Conservation (phyloP, 2,888 invertebrate species). For the Megastigmus dorsalis region DNA sequence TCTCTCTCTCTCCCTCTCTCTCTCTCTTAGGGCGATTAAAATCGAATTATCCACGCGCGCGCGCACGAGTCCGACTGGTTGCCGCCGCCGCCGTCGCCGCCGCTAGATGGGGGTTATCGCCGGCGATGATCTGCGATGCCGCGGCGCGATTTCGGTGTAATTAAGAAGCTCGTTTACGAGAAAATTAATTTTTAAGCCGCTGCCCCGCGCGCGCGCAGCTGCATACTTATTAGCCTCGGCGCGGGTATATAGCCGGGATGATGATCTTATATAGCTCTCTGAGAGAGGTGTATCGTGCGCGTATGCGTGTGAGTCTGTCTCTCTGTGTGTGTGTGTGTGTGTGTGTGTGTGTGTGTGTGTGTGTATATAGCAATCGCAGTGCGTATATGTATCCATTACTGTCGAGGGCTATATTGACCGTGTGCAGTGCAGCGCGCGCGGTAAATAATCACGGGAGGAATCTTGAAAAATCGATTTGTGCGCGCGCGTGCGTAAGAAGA, state of each 20-base stretch:
- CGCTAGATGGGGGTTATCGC: no score
- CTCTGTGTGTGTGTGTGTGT: no score
- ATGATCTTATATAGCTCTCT: no score
- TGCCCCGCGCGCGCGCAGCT: not conserved
- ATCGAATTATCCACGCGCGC: slow-evolving; percentile 19
- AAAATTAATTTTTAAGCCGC: slow-evolving; percentile 33
- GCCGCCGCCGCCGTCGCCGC: no score
- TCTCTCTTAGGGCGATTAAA: slow-evolving; percentile 14
- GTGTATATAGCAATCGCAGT: no score
- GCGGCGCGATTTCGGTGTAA: slow-evolving; percentile 20
- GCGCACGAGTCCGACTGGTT: not conserved
- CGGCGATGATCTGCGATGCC: not conserved
- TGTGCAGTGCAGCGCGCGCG: not conserved
- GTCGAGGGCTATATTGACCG: no score
- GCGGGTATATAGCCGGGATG: slow-evolving; percentile 2
- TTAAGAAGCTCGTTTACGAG: slow-evolving; percentile 31
- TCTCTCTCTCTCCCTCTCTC: not conserved
- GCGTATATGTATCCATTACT: not conserved
- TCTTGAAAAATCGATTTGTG: slow-evolving; percentile 41
- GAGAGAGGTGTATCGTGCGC: no score
- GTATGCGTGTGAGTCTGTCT: no score
- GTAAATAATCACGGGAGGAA: slow-evolving; percentile 13
- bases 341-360: no score
- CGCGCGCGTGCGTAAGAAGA: not conserved
- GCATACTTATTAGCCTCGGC: slow-evolving; percentile 8